phyloP scores from a whole-genome alignment of 2,113 vertebrate genomes.

The Neofelis nebulosa region DNA sequence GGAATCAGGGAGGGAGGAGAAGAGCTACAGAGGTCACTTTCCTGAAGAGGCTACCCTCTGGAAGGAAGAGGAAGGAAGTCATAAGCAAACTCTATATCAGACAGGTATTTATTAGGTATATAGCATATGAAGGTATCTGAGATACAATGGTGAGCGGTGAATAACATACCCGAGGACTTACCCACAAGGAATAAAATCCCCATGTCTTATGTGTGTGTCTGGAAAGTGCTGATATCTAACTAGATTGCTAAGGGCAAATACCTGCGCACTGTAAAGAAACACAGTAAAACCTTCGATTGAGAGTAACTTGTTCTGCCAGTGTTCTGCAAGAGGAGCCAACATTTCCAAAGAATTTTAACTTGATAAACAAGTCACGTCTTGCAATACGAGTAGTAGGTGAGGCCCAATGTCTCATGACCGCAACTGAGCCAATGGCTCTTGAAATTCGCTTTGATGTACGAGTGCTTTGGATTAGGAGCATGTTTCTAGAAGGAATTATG shows the following conservation, averaged over 20 bases:
- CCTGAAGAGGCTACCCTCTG: not conserved
- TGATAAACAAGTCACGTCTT: too few species aligned
- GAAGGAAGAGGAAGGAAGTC: not conserved
- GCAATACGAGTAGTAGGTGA: too few species aligned
- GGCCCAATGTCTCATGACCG: too few species aligned
- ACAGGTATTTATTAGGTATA: not conserved
- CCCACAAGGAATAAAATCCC: not conserved
- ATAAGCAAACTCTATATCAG: not conserved
- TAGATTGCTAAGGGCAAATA: not conserved
- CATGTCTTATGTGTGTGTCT: not conserved
- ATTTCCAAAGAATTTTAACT: too few species aligned
- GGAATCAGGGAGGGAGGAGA: rapidly evolving
- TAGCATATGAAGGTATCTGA: not conserved
- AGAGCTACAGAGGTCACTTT: not conserved
- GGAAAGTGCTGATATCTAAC: not conserved
- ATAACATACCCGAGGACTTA: not conserved
- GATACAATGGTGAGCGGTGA: not conserved
- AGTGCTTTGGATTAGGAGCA: too few species aligned
- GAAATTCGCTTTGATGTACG: too few species aligned
- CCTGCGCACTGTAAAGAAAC: not conserved
- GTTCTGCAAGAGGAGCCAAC: too few species aligned
- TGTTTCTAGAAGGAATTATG: too few species aligned
- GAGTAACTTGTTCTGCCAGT: too few species aligned
- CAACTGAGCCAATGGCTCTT: too few species aligned
- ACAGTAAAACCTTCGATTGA: too few species aligned